Conservation (phyloP, 2,797 vertebrate genomes). For the Cynopterus sphinx region DNA sequence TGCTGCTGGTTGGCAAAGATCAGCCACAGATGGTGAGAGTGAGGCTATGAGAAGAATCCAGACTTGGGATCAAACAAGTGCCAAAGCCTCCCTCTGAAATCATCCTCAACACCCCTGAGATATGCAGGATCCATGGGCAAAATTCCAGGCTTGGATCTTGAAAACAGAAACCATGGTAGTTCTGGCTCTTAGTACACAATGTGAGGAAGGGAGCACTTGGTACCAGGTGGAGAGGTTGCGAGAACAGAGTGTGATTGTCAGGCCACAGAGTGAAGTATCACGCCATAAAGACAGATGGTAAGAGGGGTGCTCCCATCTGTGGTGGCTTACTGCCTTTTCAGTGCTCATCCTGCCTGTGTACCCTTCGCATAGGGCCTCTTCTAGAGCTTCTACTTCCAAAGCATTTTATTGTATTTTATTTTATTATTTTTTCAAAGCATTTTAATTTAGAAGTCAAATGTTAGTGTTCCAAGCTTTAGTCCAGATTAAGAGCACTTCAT, state of each 20-base stretch:
- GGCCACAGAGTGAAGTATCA: slow-evolving; percentile 38
- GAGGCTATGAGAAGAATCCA: not conserved
- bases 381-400: slow-evolving; percentile 19
- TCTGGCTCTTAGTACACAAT: not conserved
- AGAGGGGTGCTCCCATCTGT: not conserved
- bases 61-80: slow-evolving; percentile 7
- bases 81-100: slow-evolving; percentile 28
- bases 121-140: not conserved
- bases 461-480: not conserved
- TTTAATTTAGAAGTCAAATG: slow-evolving; percentile 59
- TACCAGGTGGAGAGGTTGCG: slow-evolving; percentile 70
- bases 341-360: not conserved
- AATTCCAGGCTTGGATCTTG: slow-evolving; percentile 23
- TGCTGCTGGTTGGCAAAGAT: slow-evolving; percentile 45
- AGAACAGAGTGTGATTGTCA: slow-evolving; percentile 65
- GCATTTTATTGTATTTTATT: slow-evolving; percentile 10
- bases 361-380: not conserved
- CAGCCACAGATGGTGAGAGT: slow-evolving; percentile 57
- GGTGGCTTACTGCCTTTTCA: slow-evolving; percentile 27
- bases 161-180: not conserved
- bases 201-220: slow-evolving; percentile 1
- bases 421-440: slow-evolving; percentile 10
- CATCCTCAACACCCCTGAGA: not conserved
- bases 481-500: not conserved
- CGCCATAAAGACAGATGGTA: slow-evolving; percentile 68